phyloP scores from a whole-genome alignment of 2,797 vertebrate genomes.

The Microctenopoma steveboyesi region DNA sequence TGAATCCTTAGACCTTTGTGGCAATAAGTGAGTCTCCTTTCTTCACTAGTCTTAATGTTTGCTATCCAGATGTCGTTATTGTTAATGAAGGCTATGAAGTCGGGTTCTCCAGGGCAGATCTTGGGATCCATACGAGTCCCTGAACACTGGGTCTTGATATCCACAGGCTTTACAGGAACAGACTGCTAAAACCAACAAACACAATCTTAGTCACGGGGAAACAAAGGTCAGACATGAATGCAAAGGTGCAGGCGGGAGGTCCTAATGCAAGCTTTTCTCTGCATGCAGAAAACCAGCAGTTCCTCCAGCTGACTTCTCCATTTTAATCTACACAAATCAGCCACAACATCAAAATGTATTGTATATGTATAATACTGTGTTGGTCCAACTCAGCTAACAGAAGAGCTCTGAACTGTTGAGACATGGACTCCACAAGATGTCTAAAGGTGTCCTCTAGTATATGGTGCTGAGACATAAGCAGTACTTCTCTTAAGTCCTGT shows the following conservation, averaged over 20 bases:
- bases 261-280: not conserved
- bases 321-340: no score
- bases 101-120: slow-evolving; percentile 92
- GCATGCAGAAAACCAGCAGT: not conserved
- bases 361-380: no score
- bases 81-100: slow-evolving; percentile 96
- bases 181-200: slow-evolving; percentile 81
- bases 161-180: slow-evolving; percentile 92
- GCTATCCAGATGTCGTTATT: slow-evolving; percentile 96
- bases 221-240: not conserved
- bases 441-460: no score
- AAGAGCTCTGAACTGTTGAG: no score
- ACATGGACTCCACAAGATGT: no score
- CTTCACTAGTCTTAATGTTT: slow-evolving; percentile 89
- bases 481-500: no score
- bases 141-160: slow-evolving; percentile 95
- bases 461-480: no score
- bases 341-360: no score
- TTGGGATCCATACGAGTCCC: slow-evolving; percentile 99
- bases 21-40: slow-evolving; percentile 82
- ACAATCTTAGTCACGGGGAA: slow-evolving; percentile 43
- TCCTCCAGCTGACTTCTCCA: no score
- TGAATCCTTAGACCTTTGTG: slow-evolving; percentile 79
- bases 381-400: no score
- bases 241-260: not conserved